Evolutionary conservation across 2,888 invertebrate genomes (phyloP).

Genomic region (Parnassius mnemosyne): DNA sequence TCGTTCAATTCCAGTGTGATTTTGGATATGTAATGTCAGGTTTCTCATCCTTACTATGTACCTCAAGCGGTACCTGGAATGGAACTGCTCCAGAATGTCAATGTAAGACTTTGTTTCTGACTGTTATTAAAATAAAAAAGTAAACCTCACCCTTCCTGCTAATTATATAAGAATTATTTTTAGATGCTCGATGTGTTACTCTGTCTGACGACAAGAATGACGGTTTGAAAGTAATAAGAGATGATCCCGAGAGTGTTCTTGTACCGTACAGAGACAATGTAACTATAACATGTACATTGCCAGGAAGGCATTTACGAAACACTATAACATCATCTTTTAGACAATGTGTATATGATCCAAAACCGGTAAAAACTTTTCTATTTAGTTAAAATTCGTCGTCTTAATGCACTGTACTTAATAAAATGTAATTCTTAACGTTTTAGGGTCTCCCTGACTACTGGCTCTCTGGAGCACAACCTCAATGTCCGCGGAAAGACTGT

Average conservation of each 20-base stretch:
- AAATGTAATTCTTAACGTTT: conserved; percentile 32
- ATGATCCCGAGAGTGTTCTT: conserved; percentile 90
- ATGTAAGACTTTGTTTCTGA: conserved; percentile 82
- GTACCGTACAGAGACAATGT: conserved; percentile 95
- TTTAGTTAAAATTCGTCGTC: conserved; percentile 1
- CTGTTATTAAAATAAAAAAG: not conserved
- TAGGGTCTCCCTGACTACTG: conserved; percentile 93
- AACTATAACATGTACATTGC: conserved; percentile 88
- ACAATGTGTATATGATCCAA: conserved; percentile 97
- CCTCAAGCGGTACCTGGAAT: conserved; percentile 95
- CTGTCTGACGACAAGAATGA: conserved; percentile 93
- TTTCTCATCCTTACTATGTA: conserved; percentile 91
- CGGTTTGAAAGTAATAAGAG: conserved; percentile 88
- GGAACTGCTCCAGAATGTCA: conserved; percentile 95
- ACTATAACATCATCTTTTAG: conserved; percentile 92
- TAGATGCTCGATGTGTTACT: conserved; percentile 94
- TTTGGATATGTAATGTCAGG: conserved; percentile 97
- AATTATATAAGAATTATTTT: conserved; percentile 30
- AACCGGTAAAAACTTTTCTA: conserved; percentile 78
- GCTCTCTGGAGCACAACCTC: conserved; percentile 92
- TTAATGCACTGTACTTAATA: not conserved
- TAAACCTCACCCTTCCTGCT: not conserved
- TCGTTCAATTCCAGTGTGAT: conserved; percentile 94
- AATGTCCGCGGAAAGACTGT: conserved; percentile 94
- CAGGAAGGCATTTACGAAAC: conserved; percentile 88